These are phyloP conservation scores for Meloidogyne floridensis DNA, from an alignment of 1,140 invertebrate species.

Conservation along the genomic window DNA sequence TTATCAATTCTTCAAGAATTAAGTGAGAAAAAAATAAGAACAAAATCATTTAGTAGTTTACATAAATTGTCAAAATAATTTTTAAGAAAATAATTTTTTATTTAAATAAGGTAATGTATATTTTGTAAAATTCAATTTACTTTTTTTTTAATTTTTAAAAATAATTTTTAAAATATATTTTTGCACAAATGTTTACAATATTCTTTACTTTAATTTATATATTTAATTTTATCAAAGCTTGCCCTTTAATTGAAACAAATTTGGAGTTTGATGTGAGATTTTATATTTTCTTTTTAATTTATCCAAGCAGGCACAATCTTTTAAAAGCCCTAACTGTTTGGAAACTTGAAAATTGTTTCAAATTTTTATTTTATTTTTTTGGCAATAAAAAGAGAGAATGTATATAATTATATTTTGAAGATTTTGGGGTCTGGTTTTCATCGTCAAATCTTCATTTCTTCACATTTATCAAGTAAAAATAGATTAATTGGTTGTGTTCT, in stretches of 20 bases:
- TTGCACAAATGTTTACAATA: background rate
- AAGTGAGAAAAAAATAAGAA: slow-evolving; percentile 3
- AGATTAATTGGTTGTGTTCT: slow-evolving; percentile 6
- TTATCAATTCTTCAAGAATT: slow-evolving; percentile 7
- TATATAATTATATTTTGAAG: background rate
- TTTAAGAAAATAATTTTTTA: background rate
- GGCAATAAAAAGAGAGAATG: too few relatives aligned
- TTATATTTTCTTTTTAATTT: background rate
- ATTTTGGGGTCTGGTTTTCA: slow-evolving; percentile 10
- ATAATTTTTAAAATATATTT: too few relatives aligned
- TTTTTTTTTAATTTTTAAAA: too few relatives aligned
- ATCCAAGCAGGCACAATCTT: too few relatives aligned
- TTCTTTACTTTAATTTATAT: too few relatives aligned
- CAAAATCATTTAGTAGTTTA: slow-evolving; percentile 1
- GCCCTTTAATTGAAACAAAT: slow-evolving; percentile 1
- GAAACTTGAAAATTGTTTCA: too few relatives aligned
- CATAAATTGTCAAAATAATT: background rate
- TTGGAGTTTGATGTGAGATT: background rate
- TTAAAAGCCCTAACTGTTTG: too few relatives aligned
- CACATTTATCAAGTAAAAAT: slow-evolving; percentile 12
- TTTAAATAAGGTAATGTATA: too few relatives aligned
- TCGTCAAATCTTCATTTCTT: background rate
- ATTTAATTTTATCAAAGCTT: slow-evolving; percentile 2
- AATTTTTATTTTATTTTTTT: too few relatives aligned
- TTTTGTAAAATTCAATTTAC: too few relatives aligned